phyloP scores from a whole-genome alignment of 1,140 invertebrate species.

The Dreissena polymorpha region DNA sequence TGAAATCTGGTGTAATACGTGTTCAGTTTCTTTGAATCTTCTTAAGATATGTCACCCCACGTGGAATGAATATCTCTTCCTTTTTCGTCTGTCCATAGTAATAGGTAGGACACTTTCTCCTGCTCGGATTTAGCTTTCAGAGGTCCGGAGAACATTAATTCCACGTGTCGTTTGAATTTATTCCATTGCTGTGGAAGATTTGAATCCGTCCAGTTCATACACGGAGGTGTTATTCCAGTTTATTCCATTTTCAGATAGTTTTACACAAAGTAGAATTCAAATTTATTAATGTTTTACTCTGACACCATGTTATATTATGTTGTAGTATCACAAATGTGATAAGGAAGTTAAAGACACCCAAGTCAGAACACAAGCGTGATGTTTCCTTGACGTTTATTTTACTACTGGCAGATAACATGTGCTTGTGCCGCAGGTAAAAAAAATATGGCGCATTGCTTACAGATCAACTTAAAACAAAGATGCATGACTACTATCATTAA shows the following conservation, averaged over 20 bases:
- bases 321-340: no score
- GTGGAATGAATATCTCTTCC: constrained; percentile 45
- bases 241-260: neutral
- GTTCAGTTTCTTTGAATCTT: constrained; percentile 23
- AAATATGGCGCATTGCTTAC: no score
- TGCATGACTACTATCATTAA: no score
- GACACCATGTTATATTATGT: constrained; percentile 48
- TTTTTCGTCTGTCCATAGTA: constrained; percentile 53
- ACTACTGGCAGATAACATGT: no score
- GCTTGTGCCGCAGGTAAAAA: no score
- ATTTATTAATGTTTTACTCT: constrained; percentile 2
- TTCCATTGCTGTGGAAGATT: constrained; percentile 53
- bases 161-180: constrained; percentile 48
- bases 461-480: no score
- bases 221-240: constrained; percentile 20
- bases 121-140: constrained; percentile 48
- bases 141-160: constrained; percentile 53
- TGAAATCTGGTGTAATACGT: constrained; percentile 34
- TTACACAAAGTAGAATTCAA: neutral
- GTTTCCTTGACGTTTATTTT: no score
- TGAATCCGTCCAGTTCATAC: constrained; percentile 47
- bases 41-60: constrained; percentile 25
- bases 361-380: no score
- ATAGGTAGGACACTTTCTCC: constrained; percentile 27
- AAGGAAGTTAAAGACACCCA: no score